Evolutionary conservation across 2,113 vertebrate species (phyloP).

Genomic region (Brachypteracias leptosomus): DNA sequence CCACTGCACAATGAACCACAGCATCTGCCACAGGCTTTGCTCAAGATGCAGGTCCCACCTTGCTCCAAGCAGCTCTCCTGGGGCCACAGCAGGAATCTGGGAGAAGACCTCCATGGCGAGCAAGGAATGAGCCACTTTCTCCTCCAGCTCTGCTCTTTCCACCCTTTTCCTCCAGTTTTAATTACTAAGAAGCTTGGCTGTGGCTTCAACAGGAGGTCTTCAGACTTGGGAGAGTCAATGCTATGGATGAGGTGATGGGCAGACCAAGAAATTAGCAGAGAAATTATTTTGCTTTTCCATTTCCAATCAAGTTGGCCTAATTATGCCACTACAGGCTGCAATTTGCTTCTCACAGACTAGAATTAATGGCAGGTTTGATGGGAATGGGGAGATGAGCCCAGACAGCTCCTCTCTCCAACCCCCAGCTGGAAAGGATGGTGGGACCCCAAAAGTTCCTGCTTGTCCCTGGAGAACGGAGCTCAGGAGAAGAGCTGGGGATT

Average conservation of each 20-base stretch:
- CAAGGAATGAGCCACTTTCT: background rate
- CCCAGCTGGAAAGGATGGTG: fast-evolving
- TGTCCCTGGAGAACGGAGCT: background rate
- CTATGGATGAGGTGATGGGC: background rate
- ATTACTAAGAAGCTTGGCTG: background rate
- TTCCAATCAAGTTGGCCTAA: conserved; percentile 39
- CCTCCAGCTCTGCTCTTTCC: background rate
- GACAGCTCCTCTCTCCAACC: background rate
- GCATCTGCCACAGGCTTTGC: background rate
- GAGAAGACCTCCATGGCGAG: background rate
- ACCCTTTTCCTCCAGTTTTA: background rate
- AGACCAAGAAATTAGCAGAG: background rate
- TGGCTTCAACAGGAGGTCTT: background rate
- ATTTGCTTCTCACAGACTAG: conserved; percentile 56
- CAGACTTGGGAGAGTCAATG: background rate
- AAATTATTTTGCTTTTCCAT: conserved; percentile 51
- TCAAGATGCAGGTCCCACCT: background rate
- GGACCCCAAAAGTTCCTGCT: background rate
- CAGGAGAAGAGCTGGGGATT: background rate
- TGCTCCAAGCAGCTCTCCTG: background rate
- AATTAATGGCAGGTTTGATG: conserved; percentile 32
- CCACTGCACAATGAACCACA: fast-evolving
- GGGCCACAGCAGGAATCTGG: no score
- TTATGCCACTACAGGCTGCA: conserved; percentile 44
- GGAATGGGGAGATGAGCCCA: background rate